Conservation (phyloP, 1,140 invertebrate genomes). For the Drosophila pandora region DNA sequence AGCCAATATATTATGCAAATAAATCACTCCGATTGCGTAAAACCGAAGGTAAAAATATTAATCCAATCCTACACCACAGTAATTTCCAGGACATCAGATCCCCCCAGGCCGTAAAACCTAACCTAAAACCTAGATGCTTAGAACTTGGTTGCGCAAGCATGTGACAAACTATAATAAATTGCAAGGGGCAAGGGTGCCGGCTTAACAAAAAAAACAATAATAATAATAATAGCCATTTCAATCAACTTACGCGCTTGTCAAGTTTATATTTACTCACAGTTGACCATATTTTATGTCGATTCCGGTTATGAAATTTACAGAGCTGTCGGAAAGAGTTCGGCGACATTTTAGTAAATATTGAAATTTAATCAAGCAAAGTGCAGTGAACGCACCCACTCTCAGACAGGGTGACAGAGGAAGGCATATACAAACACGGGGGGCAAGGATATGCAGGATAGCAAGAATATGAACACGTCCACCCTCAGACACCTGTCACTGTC, state of each 20-base stretch:
- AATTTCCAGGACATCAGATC: conserved; percentile 37
- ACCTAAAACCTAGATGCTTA: conserved; percentile 1
- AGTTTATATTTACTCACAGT: conserved; percentile 75
- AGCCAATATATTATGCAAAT: conserved; percentile 20
- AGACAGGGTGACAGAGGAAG: conserved; percentile 5
- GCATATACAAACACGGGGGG: background rate
- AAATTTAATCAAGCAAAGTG: conserved; percentile 82
- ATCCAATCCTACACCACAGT: conserved; percentile 20
- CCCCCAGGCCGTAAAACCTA: conserved; percentile 18
- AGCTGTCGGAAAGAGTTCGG: conserved; percentile 82
- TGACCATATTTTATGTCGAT: conserved; percentile 82
- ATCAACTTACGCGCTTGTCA: conserved; percentile 68
- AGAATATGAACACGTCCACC: conserved; percentile 58
- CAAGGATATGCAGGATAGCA: conserved; percentile 34
- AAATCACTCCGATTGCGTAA: conserved; percentile 24
- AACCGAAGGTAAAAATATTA: conserved; percentile 18
- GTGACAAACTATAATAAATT: conserved; percentile 63
- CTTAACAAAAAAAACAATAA: background rate
- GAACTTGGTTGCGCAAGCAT: conserved; percentile 14
- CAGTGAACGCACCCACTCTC: conserved; percentile 48
- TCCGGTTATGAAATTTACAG: conserved; percentile 82
- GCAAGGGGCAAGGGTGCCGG: conserved; percentile 6
- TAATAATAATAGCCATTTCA: conserved; percentile 34
- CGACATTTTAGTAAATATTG: conserved; percentile 83
- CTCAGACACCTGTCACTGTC: conserved; percentile 75